Evolutionary conservation across 2,888 invertebrate species (phyloP), one percentile per base, ranked within the genome.

Genomic region (Calameuta idolon): DNA sequence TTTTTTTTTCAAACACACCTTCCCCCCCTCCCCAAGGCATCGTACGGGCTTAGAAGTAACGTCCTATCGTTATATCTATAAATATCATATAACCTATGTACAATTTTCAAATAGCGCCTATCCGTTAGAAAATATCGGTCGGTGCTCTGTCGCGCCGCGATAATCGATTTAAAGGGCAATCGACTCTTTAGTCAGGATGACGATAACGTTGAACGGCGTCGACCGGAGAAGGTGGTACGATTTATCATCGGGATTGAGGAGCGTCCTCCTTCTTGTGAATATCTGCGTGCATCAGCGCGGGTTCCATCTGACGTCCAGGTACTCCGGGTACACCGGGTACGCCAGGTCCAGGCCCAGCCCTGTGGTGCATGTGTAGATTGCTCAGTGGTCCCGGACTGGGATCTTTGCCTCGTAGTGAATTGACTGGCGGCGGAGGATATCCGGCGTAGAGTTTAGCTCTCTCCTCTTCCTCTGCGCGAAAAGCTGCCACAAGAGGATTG

Each of bases 401-500:
- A 82, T 94, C 94, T 87, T 93, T 93, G 33, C 89, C 88, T 75
- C 93, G 89, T 80, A 92, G 91, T 85, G 94, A 92, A 75, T 88
- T 88, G 90, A 94, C 89, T 84, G 92, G 89, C 86, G 94, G 94
- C 84, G 94, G 93, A 11, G 89, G 86, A 76, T 83, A 83, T 3
- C 81, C 81, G 11, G 82, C 84, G 77, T 83, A 84, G 88, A 96
- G 94, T 92, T 96, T 96, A 71, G 95, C 95, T 80, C 96, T 94
- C 90, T 96, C 95, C 86, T 96, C 92, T 77, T 92, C 96, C 89
- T 96, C 96, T 74, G 95, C 95, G 77, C 96, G 93, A 89, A 95
- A 94, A 3, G 92, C 96, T 86, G 96, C 96, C 92, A 97, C 94
- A 55, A 97, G 92, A 33, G 96, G 96, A 90, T 96, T 96, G 90